These are phyloP conservation scores for Megaceryle maxima DNA, from an alignment of 2,113 vertebrate species.

Conservation along the genomic window DNA sequence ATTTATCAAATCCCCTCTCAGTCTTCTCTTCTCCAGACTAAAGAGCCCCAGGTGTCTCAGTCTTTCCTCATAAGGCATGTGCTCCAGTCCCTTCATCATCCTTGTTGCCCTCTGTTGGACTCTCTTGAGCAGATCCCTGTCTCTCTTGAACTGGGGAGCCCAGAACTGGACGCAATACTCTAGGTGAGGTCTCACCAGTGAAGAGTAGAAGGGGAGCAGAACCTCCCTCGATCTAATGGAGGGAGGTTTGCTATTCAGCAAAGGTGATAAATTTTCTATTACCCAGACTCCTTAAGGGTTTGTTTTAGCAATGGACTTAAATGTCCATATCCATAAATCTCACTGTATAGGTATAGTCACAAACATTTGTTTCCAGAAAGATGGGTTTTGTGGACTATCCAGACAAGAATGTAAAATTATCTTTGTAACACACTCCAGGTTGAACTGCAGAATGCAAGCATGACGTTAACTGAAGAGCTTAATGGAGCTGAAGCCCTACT, in stretches of 20 bases:
- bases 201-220: too few relatives aligned
- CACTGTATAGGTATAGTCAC: neutral
- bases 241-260: neutral
- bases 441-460: neutral
- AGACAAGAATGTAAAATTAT: neutral
- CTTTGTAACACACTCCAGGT: neutral
- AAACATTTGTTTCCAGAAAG: conserved; percentile 7
- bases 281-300: neutral
- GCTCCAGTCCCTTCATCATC: too few relatives aligned
- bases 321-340: conserved; percentile 21
- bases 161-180: too few relatives aligned
- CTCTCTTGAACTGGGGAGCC: too few relatives aligned
- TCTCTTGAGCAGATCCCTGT: too few relatives aligned
- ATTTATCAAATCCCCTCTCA: too few relatives aligned
- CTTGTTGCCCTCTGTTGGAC: too few relatives aligned
- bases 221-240: too few relatives aligned
- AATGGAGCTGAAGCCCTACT: neutral
- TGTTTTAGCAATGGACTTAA: conserved; percentile 15
- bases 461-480: neutral
- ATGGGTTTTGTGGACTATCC: neutral
- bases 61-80: too few relatives aligned
- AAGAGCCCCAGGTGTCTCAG: too few relatives aligned
- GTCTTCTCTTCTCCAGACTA: too few relatives aligned
- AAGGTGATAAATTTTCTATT: conserved; percentile 1
- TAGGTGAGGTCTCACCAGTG: too few relatives aligned